Evolutionary conservation across 2,888 invertebrate species (phyloP).

Genomic region (Tyria jacobaeae): DNA sequence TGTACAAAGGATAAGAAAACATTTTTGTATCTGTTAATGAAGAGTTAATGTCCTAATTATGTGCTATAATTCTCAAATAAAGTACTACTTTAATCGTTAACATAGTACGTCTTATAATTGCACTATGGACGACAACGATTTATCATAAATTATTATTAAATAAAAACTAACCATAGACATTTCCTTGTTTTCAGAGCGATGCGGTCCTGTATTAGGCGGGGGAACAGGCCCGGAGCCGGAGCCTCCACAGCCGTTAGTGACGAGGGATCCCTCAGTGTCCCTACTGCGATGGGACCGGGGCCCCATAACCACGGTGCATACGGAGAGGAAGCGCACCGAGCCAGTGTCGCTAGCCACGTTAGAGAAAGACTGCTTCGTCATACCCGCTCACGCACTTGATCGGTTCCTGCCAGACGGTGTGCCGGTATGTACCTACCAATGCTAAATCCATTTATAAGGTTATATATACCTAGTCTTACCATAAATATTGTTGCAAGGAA

Average conservation of each 20-base stretch:
- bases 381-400: conserved; percentile 95
- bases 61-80: neutral
- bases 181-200: conserved; percentile 87
- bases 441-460: neutral
- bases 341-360: conserved; percentile 93
- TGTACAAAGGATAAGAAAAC: too few species aligned
- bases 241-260: conserved; percentile 90
- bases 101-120: neutral
- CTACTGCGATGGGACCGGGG: conserved; percentile 82
- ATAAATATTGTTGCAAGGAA: too few species aligned
- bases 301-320: conserved; percentile 70
- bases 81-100: neutral
- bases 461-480: too few species aligned
- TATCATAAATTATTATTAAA: neutral
- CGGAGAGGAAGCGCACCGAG: conserved; percentile 84
- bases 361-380: conserved; percentile 97
- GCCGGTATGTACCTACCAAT: conserved; percentile 86
- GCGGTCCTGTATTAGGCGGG: conserved; percentile 90
- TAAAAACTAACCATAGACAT: neutral
- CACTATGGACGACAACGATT: neutral
- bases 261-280: conserved; percentile 89
- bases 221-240: conserved; percentile 88
- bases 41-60: neutral
- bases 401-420: conserved; percentile 96
- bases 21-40: neutral